Conservation (phyloP, 1,140 invertebrate species). For the Leptonema lineaticorne region DNA sequence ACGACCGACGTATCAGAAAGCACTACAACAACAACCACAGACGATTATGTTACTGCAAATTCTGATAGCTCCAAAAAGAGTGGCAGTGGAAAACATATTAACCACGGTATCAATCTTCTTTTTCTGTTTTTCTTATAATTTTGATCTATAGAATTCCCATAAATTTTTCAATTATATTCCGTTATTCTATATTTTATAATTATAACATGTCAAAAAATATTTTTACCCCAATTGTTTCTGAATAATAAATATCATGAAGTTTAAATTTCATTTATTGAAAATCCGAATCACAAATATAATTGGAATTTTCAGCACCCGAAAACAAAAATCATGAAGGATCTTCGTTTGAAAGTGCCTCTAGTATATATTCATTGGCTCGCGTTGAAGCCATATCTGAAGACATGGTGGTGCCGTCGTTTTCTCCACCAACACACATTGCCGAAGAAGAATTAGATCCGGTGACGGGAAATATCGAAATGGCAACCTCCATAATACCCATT, state of each 20-base stretch:
- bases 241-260: too few relatives aligned
- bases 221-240: too few relatives aligned
- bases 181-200: too few relatives aligned
- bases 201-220: too few relatives aligned
- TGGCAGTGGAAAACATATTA: slow-evolving; percentile 48
- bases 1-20: slow-evolving; percentile 77
- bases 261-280: too few relatives aligned
- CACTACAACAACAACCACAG: slow-evolving; percentile 81
- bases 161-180: too few relatives aligned
- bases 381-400: slow-evolving; percentile 64
- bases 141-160: too few relatives aligned
- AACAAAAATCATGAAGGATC: slow-evolving; percentile 67
- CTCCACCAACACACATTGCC: slow-evolving; percentile 52
- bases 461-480: slow-evolving; percentile 9
- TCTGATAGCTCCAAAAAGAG: slow-evolving; percentile 68
- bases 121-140: too few relatives aligned
- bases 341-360: slow-evolving; percentile 79
- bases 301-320: slow-evolving; percentile 49
- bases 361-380: slow-evolving; percentile 71
- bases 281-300: background rate
- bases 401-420: slow-evolving; percentile 57
- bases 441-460: slow-evolving; percentile 42
- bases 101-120: too few relatives aligned
- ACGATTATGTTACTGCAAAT: slow-evolving; percentile 86
- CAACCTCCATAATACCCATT: slow-evolving; percentile 15